These are phyloP conservation scores for Lithodes maja DNA, from an alignment of 2,888 invertebrate genomes.

Conservation along the genomic window DNA sequence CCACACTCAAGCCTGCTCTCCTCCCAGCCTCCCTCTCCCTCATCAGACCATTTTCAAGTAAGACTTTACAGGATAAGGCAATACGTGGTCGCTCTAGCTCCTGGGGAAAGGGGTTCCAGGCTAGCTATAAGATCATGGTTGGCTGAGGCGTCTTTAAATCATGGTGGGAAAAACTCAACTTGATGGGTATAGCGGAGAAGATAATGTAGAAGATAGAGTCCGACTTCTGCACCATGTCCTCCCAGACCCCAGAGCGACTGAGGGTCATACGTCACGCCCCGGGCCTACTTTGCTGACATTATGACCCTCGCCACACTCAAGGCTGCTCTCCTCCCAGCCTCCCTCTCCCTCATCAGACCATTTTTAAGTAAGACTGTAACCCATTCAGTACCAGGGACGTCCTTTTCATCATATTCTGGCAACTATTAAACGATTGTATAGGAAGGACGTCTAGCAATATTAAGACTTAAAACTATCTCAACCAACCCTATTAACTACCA, in stretches of 20 bases:
- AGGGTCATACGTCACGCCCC: slow-evolving; percentile 16
- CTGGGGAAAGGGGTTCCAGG: too few species aligned
- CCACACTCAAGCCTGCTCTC: slow-evolving; percentile 16
- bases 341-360: slow-evolving; percentile 25
- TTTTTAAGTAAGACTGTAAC: background rate
- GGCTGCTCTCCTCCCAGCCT: slow-evolving; percentile 14
- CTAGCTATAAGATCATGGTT: too few species aligned
- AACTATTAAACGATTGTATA: too few species aligned
- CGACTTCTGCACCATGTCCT: slow-evolving; percentile 39
- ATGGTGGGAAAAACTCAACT: too few species aligned
- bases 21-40: slow-evolving; percentile 29
- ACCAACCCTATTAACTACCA: too few species aligned
- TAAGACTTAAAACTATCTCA: too few species aligned
- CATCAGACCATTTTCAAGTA: slow-evolving; percentile 19
- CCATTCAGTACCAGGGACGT: too few species aligned
- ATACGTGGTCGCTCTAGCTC: too few species aligned
- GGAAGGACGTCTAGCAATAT: too few species aligned
- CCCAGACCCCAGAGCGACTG: slow-evolving; percentile 23
- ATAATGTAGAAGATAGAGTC: slow-evolving; percentile 26
- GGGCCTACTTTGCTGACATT: slow-evolving; percentile 29
- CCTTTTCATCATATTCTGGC: too few species aligned
- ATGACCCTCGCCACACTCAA: slow-evolving; percentile 26
- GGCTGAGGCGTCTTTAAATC: too few species aligned
- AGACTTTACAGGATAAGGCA: too few species aligned
- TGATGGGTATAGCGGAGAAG: background rate